Conservation (phyloP, 2,797 vertebrate genomes). For the Varecia variegata region DNA sequence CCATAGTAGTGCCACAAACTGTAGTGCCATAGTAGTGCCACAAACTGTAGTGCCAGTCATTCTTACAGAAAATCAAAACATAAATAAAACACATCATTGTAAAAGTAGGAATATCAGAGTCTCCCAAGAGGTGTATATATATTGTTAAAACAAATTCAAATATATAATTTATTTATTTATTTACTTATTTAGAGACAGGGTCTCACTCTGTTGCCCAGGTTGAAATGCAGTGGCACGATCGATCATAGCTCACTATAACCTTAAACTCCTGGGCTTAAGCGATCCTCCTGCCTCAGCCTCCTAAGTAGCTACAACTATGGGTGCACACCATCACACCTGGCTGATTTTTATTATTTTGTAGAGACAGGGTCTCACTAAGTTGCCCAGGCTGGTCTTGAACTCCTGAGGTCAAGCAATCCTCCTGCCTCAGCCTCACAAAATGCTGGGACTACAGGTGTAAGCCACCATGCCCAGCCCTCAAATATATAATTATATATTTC, state of each 20-base stretch:
- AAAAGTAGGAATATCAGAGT: neutral
- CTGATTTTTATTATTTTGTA: neutral
- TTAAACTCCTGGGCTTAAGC: too few relatives aligned
- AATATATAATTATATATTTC: neutral
- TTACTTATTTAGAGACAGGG: neutral
- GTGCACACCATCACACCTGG: neutral
- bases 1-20: slow-evolving; percentile 15
- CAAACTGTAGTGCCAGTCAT: too few relatives aligned
- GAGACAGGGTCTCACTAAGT: neutral
- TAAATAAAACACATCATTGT: neutral
- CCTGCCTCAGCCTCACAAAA: neutral
- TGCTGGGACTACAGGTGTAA: neutral
- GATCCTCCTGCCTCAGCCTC: too few relatives aligned
- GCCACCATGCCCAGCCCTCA: neutral
- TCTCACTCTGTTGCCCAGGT: neutral
- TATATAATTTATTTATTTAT: neutral
- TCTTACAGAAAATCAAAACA: slow-evolving; percentile 21
- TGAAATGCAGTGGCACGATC: neutral
- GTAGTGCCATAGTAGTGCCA: neutral
- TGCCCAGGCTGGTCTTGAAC: neutral
- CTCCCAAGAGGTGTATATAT: neutral
- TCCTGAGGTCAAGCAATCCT: neutral
- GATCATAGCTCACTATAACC: neutral
- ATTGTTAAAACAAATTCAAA: slow-evolving; percentile 21
- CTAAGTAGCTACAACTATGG: too few relatives aligned